A percentile compares a stretch with the other conserved stretches of the same genome.
These are phyloP conservation scores for Poeciliopsis occidentalis DNA, from an alignment of 2,113 vertebrate genomes.

Conservation along the genomic window DNA sequence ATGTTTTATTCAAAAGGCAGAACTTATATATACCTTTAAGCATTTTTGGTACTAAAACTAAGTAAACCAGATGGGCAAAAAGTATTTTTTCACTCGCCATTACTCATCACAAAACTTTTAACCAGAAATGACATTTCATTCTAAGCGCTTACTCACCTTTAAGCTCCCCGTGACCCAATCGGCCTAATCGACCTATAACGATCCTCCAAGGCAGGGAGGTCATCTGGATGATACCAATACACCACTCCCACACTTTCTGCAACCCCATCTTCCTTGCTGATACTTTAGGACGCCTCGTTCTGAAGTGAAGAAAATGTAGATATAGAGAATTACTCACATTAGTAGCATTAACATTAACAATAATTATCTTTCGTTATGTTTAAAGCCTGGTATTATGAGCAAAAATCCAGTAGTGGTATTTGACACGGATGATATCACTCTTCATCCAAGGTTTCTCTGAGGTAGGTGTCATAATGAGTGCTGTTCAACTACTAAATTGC, in stretches of 20 bases:
- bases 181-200: slow-evolving; percentile 94
- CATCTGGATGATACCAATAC: slow-evolving; percentile 94
- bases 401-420: neutral
- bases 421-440: neutral
- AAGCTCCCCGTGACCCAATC: slow-evolving; percentile 93
- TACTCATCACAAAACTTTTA: neutral
- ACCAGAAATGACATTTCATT: neutral
- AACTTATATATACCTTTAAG: no score
- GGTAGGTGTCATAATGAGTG: neutral
- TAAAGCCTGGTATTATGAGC: neutral
- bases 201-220: slow-evolving; percentile 97
- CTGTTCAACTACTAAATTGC: neutral
- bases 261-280: slow-evolving; percentile 94
- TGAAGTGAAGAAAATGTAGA: slow-evolving; percentile 46
- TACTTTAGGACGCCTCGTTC: slow-evolving; percentile 90
- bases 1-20: no score
- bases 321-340: neutral
- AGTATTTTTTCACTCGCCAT: neutral
- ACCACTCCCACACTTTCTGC: slow-evolving; percentile 98
- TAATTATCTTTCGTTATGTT: neutral
- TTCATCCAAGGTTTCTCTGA: no score
- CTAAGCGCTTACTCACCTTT: slow-evolving; percentile 83
- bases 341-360: neutral
- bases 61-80: neutral
- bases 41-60: no score